Evolutionary conservation across 2,888 invertebrate genomes (phyloP), one percentile per base, ranked within the genome.

Genomic region (Brachyptera risi): DNA sequence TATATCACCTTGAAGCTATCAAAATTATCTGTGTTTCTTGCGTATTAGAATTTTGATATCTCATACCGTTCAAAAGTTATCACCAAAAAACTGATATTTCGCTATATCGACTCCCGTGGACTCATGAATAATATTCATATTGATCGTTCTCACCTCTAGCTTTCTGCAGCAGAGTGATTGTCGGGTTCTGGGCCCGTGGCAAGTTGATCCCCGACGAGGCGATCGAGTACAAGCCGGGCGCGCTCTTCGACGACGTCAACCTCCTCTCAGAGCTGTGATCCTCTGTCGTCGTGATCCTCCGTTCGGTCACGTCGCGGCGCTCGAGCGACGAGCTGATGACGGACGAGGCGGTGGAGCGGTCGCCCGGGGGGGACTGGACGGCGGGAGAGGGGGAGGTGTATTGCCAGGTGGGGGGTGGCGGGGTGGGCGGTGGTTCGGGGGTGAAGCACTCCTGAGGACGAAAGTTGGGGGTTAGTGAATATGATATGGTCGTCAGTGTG

Each of bases 151-250:
- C 78, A 92, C 93, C 92, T 86, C 92, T 82, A 60, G 90, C 90
- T 77, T 91, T 93, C 77, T 93, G 92, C 63, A 93, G 79, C 40
- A 93, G 78, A 1, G 92, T 92, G 68, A 93, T 89, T 4, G 91
- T 92, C 0, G 92, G 92, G 76, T 90, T 92, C 76, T 92, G 92
- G 1, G 88, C 90, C 68, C 83, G 81, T 2, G 92, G 92, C 68
- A 92, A 77, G 67, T 70, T 66, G 59, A 49, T 24, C 58, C 56
- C 56, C n/a, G 56, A 38, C 42, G 60, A 19, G n/a, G 63, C 73
- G 63, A 78, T 76, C 17, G 74, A 73, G 68, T 73, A 76, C 69
- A 81, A 76, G 66, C 85, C 86, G 0, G 86, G 86, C 1, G 63
- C 62, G 26, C 61, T 65, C 26, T 61, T 60, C 19, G 62, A 63